Evolutionary conservation across 2,113 vertebrate species (phyloP), one percentile per base, ranked within the genome.

Genomic region (Aptenodytes forsteri): DNA sequence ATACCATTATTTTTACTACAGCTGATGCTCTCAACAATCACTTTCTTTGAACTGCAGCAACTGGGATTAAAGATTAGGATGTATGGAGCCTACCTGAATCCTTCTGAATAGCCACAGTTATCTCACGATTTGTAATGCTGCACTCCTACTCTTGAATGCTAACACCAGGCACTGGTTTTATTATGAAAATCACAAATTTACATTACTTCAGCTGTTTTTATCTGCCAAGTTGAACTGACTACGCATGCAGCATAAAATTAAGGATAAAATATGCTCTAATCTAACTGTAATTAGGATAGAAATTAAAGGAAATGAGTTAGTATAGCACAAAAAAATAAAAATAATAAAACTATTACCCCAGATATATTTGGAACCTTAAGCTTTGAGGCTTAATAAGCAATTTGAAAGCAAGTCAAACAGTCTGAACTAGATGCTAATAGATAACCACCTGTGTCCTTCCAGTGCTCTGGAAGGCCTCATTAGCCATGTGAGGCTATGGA

Each of bases 51-150:
- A 81, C 72, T 86, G 47, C 83, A 90, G 84, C 61, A 93, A 95
- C 90, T 58, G 78, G 62, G 71, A 95, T 97, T 90, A 88, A 96
- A 95, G 80, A 96, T 96, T 87, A 91, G 64, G 62, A 61, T 94
- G 25, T 94, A 89, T 73, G 47, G 54, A 59, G 67, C 26, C 69
- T 95, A 95, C 40, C 42, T 82, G 59, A 80, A 44, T 56, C 61
- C 85, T 96, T 83, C 52, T 90, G 56, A 96, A 96, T 89, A 89
- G 46, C 11, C 70, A 91, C 72, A 92, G 85, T 90, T 92, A 91
- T 73, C 27, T 67, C 69, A 27, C 27, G 78, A 50, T 94, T 95
- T 97, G 50, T 91, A 95, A 93, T 93, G n/a, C 42, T 87, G 36
- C 94, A 62, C 62, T 95, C 70, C 56, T 66, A 29, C 62, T 95